These are phyloP conservation scores for Sebastes variabilis DNA, from an alignment of 2,797 vertebrate species.

Conservation along the genomic window DNA sequence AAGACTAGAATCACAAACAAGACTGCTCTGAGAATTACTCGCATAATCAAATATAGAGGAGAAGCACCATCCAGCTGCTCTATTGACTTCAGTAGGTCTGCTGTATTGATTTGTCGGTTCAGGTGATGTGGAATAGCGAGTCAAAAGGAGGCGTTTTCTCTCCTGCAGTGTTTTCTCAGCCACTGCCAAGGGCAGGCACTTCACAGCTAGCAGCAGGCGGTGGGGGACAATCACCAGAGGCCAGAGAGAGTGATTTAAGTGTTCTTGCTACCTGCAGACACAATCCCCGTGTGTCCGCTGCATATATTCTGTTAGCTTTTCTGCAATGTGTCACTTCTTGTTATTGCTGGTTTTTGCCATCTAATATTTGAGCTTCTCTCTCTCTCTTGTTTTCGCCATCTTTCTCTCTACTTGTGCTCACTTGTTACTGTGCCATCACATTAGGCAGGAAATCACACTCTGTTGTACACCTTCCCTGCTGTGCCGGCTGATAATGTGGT, in stretches of 20 bases:
- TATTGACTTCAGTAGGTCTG: constrained; percentile 11
- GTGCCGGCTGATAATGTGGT: constrained; percentile 34
- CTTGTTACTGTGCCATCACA: constrained; percentile 23
- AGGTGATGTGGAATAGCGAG: constrained; percentile 29
- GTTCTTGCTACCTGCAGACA: constrained; percentile 25
- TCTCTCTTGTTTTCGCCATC: background rate
- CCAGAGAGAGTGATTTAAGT: constrained; percentile 19
- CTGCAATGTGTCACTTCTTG: constrained; percentile 20
- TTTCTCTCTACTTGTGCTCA: background rate
- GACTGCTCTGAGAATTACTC: background rate
- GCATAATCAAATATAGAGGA: background rate
- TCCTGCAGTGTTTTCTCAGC: constrained; percentile 40
- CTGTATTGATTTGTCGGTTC: constrained; percentile 38
- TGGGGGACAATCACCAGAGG: constrained; percentile 27
- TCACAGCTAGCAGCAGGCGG: constrained; percentile 22
- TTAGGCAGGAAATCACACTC: constrained; percentile 32
- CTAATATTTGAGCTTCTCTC: background rate
- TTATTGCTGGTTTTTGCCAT: constrained; percentile 21
- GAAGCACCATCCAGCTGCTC: constrained; percentile 5
- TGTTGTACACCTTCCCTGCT: constrained; percentile 41
- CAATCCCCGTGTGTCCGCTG: background rate
- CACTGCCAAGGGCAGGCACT: constrained; percentile 34
- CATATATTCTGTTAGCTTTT: constrained; percentile 5
- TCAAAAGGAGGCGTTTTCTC: constrained; percentile 22
- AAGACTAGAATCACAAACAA: background rate